These are phyloP conservation scores for Brachypteracias leptosomus DNA, from an alignment of 2,113 vertebrate species.

Conservation along the genomic window DNA sequence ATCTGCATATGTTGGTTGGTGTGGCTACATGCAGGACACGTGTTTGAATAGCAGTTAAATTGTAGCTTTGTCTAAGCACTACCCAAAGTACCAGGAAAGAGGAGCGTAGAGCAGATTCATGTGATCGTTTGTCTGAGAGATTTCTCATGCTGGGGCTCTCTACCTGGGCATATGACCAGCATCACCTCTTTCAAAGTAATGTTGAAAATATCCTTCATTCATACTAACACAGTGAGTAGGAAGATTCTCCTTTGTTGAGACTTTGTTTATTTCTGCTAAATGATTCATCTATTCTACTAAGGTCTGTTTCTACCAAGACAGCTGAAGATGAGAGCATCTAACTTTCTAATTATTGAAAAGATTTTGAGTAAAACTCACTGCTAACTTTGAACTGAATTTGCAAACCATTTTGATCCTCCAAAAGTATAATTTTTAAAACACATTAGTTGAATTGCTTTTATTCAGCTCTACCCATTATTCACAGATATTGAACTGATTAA, in stretches of 20 bases:
- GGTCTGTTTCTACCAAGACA: neutral
- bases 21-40: neutral
- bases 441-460: neutral
- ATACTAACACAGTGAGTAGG: neutral
- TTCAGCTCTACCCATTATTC: neutral
- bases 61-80: neutral
- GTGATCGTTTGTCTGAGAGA: neutral
- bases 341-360: neutral
- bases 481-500: neutral
- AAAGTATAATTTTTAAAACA: neutral
- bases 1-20: no score
- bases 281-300: neutral
- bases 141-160: neutral
- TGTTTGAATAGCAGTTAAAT: neutral
- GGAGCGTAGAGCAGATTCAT: neutral
- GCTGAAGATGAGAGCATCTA: neutral
- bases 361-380: neutral
- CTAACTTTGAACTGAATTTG: neutral
- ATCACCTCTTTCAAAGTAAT: neutral
- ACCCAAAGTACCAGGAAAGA: neutral
- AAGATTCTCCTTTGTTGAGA: neutral
- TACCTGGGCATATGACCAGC: neutral
- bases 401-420: neutral
- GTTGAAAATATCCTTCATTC: neutral
- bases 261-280: neutral